Percentiles rank a stretch among this genome's conserved stretches.
Conservation (phyloP, 1,140 invertebrate species). For the Drosophila orosa region DNA sequence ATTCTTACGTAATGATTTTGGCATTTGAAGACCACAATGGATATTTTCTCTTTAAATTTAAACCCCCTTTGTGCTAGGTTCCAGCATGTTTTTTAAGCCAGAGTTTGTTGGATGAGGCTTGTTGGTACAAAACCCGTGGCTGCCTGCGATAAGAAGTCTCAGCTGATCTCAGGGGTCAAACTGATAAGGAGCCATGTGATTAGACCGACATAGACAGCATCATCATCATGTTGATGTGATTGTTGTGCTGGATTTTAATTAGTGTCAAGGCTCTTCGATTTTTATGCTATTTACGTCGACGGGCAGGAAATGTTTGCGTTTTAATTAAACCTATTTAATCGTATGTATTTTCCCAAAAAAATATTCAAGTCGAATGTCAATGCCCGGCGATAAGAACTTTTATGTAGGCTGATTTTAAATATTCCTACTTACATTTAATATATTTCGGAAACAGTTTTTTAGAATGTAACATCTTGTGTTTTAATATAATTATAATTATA, state of each 20-base stretch:
- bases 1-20: no score
- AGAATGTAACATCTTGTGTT: no score
- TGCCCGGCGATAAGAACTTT: not conserved
- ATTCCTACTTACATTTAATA: not conserved
- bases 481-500: no score
- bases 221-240: not conserved
- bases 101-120: not conserved
- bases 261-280: slow-evolving; percentile 18
- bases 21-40: no score
- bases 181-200: slow-evolving; percentile 8
- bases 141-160: slow-evolving; percentile 18
- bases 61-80: not conserved
- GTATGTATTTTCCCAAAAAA: slow-evolving; percentile 2
- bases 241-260: slow-evolving; percentile 7
- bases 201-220: not conserved
- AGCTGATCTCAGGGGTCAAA: slow-evolving; percentile 7
- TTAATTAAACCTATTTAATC: slow-evolving; percentile 1
- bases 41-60: no score
- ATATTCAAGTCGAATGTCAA: not conserved
- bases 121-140: not conserved
- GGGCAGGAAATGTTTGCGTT: slow-evolving; percentile 11
- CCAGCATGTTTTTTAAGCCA: not conserved
- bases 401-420: not conserved
- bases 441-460: not conserved
- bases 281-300: slow-evolving; percentile 15